These are phyloP conservation scores for Gymnogyps californianus DNA, from an alignment of 2,113 vertebrate genomes.

Conservation along the genomic window DNA sequence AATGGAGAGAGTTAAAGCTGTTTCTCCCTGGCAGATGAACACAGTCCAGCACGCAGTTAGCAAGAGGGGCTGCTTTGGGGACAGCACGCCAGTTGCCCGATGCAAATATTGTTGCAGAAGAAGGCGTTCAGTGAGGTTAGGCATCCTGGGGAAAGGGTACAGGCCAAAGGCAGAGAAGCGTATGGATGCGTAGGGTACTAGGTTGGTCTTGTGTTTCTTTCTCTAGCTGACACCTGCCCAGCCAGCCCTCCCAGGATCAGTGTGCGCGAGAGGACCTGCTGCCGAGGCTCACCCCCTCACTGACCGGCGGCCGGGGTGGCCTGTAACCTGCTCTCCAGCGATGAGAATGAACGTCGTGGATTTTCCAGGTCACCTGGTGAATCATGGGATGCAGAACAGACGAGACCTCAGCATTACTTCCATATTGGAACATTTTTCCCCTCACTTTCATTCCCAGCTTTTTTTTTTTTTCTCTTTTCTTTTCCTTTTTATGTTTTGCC, in stretches of 20 bases:
- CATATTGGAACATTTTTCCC: neutral
- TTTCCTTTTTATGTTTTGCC: neutral
- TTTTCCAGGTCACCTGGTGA: neutral
- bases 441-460: neutral
- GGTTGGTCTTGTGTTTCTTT: neutral
- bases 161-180: neutral
- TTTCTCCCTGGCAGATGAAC: conserved; percentile 6
- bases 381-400: neutral
- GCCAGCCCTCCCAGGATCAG: accelerated
- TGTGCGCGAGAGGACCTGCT: neutral
- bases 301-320: accelerated
- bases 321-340: neutral
- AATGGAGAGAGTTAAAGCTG: neutral
- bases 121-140: neutral
- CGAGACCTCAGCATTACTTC: neutral
- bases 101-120: neutral
- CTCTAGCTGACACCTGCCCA: neutral
- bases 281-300: neutral
- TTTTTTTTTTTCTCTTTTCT: neutral
- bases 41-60: neutral
- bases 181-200: neutral
- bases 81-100: accelerated
- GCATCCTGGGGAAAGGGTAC: neutral
- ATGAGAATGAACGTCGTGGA: accelerated
- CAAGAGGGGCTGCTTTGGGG: neutral